phyloP scores from a whole-genome alignment of 2,797 vertebrate species.

The Gadopsis marmoratus region DNA sequence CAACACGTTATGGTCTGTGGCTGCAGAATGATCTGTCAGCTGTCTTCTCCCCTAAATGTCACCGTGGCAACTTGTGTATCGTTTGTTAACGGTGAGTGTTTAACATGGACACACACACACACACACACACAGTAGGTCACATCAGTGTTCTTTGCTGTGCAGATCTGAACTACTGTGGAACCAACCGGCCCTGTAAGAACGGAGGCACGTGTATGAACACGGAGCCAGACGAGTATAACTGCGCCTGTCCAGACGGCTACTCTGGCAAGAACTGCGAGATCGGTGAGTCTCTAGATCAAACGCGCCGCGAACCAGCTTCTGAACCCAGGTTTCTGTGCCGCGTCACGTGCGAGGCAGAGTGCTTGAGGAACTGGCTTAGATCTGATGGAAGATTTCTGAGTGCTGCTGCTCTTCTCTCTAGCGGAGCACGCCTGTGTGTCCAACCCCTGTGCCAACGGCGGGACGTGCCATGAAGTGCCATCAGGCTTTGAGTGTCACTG shows the following conservation, averaged over 20 bases:
- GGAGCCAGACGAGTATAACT: slow-evolving; percentile 93
- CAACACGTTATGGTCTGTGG: not conserved
- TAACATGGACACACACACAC: not conserved
- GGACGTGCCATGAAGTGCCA: slow-evolving; percentile 92
- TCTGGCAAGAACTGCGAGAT: slow-evolving; percentile 96
- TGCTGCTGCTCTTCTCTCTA: slow-evolving; percentile 45
- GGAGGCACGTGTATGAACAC: slow-evolving; percentile 96
- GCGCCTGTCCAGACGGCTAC: slow-evolving; percentile 93
- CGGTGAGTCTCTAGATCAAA: slow-evolving; percentile 79
- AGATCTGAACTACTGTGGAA: slow-evolving; percentile 99
- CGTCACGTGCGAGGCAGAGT: not conserved
- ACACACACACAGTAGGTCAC: not conserved
- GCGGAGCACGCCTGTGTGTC: slow-evolving; percentile 95
- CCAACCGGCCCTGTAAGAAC: slow-evolving; percentile 92
- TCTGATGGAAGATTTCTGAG: not conserved
- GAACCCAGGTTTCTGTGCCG: not conserved
- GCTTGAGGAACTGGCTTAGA: not conserved
- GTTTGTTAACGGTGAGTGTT: not conserved
- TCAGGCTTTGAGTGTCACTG: slow-evolving; percentile 95
- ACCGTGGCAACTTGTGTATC: not conserved
- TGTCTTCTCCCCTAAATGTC: not conserved
- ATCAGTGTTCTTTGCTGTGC: slow-evolving; percentile 15
- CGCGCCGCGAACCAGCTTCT: fast-evolving
- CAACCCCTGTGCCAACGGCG: slow-evolving; percentile 95
- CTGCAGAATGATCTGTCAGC: not conserved